Conservation (phyloP, 2,797 vertebrate genomes). For the Iguana delicatissima region DNA sequence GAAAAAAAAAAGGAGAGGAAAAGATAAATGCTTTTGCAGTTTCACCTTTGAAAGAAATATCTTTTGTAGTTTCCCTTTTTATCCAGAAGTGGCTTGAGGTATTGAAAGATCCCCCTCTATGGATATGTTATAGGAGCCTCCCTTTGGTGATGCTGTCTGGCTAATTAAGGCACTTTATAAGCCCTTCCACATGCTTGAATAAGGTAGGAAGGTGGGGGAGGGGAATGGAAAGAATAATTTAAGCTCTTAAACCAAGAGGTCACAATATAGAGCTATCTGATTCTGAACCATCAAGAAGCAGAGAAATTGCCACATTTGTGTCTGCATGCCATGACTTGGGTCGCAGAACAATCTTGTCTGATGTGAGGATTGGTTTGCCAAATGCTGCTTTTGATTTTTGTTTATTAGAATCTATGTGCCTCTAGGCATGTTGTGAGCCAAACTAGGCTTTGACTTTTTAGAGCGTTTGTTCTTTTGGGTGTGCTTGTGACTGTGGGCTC, state of each 20-base stretch:
- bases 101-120: slow-evolving; percentile 59
- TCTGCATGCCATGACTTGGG: background rate
- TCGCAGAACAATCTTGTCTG: slow-evolving; percentile 20
- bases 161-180: slow-evolving; percentile 68
- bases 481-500: slow-evolving; percentile 23
- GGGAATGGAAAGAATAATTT: slow-evolving; percentile 34
- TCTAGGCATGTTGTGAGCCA: slow-evolving; percentile 41
- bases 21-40: slow-evolving; percentile 56
- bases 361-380: slow-evolving; percentile 41
- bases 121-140: slow-evolving; percentile 56
- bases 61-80: slow-evolving; percentile 51
- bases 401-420: slow-evolving; percentile 50
- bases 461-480: slow-evolving; percentile 9
- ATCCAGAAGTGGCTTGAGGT: slow-evolving; percentile 51
- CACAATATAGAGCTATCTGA: slow-evolving; percentile 35
- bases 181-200: slow-evolving; percentile 49
- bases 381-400: slow-evolving; percentile 48
- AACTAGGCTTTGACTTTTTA: slow-evolving; percentile 28
- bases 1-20: slow-evolving; percentile 53
- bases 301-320: slow-evolving; percentile 4
- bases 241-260: slow-evolving; percentile 49
- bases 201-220: background rate
- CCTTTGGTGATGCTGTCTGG: slow-evolving; percentile 39
- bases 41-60: slow-evolving; percentile 52
- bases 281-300: slow-evolving; percentile 46